phyloP scores from a whole-genome alignment of 1,140 invertebrate genomes.

The Zophobas atratus region DNA sequence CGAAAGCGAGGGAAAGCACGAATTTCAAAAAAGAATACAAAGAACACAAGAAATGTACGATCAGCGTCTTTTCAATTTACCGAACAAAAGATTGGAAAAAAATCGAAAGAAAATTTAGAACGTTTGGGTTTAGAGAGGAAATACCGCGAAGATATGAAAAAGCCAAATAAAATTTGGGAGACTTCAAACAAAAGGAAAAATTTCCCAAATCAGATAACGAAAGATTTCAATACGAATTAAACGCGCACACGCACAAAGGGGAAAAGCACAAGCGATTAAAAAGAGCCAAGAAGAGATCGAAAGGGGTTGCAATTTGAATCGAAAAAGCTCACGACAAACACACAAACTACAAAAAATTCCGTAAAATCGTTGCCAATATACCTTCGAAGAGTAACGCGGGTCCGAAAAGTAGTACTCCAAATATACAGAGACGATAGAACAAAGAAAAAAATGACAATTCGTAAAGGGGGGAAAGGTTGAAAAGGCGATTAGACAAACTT shows the following conservation, averaged over 20 bases:
- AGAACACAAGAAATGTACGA: constrained; percentile 91
- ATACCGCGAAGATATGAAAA: constrained; percentile 93
- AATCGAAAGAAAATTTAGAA: constrained; percentile 90
- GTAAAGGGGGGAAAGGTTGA: constrained; percentile 86
- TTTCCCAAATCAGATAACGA: constrained; percentile 87
- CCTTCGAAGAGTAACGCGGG: constrained; percentile 71
- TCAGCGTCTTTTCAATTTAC: constrained; percentile 85
- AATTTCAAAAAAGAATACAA: constrained; percentile 87
- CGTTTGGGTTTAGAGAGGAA: constrained; percentile 86
- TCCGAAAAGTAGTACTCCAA: constrained; percentile 82
- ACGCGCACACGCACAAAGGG: constrained; percentile 84
- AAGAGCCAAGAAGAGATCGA: constrained; percentile 92
- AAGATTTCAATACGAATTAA: constrained; percentile 89
- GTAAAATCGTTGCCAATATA: constrained; percentile 85
- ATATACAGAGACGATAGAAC: constrained; percentile 81
- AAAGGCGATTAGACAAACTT: constrained; percentile 85
- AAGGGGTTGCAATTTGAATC: constrained; percentile 87
- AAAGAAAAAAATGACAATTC: constrained; percentile 87
- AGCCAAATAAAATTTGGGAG: constrained; percentile 85
- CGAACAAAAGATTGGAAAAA: constrained; percentile 91
- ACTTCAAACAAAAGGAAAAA: constrained; percentile 90
- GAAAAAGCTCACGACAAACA: constrained; percentile 94
- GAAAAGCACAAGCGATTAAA: constrained; percentile 88
- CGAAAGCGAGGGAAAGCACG: constrained; percentile 87
- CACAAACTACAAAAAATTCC: constrained; percentile 85